phyloP scores from a whole-genome alignment of 2,113 vertebrate genomes.

The Alligator sinensis region DNA sequence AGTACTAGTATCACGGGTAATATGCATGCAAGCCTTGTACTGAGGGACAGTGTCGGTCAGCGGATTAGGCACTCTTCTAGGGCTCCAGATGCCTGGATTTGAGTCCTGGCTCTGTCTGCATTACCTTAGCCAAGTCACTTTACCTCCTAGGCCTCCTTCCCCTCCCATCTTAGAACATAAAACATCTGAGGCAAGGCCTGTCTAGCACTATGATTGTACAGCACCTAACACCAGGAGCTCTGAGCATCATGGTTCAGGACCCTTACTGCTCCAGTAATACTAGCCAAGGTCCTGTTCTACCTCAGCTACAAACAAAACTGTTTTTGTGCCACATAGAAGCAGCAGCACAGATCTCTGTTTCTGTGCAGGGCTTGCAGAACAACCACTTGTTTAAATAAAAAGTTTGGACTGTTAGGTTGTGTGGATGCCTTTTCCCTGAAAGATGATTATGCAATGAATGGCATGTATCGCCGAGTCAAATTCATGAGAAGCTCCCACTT shows the following conservation, averaged over 20 bases:
- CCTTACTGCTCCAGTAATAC: not conserved
- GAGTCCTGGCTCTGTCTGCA: not conserved
- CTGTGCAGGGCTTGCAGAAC: not conserved
- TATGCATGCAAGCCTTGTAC: not conserved
- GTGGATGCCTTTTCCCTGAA: not conserved
- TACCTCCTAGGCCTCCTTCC: not conserved
- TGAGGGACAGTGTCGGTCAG: not conserved
- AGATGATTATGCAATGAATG: too few relatives aligned
- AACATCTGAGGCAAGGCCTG: not conserved
- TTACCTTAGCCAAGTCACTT: not conserved
- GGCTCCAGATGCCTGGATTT: not conserved
- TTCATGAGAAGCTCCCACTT: not conserved
- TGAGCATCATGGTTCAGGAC: not conserved
- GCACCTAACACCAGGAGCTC: not conserved
- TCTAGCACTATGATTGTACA: not conserved
- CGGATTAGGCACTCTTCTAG: not conserved
- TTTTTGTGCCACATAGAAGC: not conserved
- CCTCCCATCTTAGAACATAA: not conserved
- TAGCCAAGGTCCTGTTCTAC: not conserved
- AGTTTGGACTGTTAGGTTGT: not conserved
- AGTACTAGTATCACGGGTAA: not conserved
- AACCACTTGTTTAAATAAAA: not conserved
- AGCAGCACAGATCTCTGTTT: not conserved
- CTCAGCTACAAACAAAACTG: not conserved
- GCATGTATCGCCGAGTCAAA: not conserved